These are phyloP conservation scores for Aricia artaxerxes DNA, from an alignment of 2,888 invertebrate species.

Conservation along the genomic window DNA sequence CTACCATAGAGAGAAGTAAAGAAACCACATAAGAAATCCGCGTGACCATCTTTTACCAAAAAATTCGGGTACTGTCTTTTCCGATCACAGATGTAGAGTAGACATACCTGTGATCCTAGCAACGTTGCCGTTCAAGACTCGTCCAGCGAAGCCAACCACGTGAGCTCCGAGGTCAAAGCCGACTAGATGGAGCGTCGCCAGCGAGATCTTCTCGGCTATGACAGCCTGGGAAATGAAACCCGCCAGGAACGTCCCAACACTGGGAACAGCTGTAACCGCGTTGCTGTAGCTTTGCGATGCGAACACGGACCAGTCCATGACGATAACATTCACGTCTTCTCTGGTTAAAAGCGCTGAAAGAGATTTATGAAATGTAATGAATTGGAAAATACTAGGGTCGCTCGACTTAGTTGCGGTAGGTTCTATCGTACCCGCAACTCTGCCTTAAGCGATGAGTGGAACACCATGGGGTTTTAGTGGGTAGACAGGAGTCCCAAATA, in stretches of 20 bases:
- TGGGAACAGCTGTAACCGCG: constrained; percentile 49
- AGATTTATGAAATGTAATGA: no score
- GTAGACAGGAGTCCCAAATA: no score
- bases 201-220: constrained; percentile 34
- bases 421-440: no score
- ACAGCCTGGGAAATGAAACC: constrained; percentile 44
- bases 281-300: constrained; percentile 49
- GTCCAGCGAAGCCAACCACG: constrained; percentile 54
- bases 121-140: constrained; percentile 44
- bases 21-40: no score
- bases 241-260: constrained; percentile 48
- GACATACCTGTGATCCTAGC: constrained; percentile 60
- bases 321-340: constrained; percentile 51
- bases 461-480: no score
- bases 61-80: no score
- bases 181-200: constrained; percentile 50
- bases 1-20: no score
- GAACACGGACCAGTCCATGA: constrained; percentile 57
- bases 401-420: no score
- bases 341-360: constrained; percentile 47
- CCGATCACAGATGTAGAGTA: neutral
- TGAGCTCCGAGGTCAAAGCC: constrained; percentile 64
- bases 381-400: no score
- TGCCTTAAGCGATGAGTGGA: no score
- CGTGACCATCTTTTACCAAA: no score